Evolutionary conservation across 2,888 invertebrate genomes (phyloP).

Genomic region (Cetonia aurata): DNA sequence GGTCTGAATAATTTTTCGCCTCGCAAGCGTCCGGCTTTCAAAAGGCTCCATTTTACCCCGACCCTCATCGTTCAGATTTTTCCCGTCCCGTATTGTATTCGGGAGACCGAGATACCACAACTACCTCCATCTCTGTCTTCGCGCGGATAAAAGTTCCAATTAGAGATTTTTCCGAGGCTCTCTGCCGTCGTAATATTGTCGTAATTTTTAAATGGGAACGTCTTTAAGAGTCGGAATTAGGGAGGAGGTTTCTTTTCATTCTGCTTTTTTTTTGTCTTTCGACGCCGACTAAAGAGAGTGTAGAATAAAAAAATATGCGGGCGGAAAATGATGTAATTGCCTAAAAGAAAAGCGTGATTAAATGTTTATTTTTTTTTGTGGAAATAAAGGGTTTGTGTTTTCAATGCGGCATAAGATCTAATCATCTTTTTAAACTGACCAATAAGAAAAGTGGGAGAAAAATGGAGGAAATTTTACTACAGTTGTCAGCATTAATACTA

Average conservation of each 20-base stretch:
- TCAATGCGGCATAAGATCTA: too few species aligned
- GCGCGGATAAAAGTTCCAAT: conserved; percentile 36
- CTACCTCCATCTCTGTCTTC: conserved; percentile 13
- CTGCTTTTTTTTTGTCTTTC: conserved; percentile 1
- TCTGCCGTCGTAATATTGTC: conserved; percentile 38
- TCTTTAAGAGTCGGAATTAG: conserved; percentile 32
- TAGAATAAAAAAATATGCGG: conserved; percentile 19
- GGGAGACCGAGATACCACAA: background rate
- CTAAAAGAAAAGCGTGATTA: conserved; percentile 27
- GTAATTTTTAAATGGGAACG: conserved; percentile 32
- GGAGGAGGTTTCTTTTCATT: background rate
- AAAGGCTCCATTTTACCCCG: conserved; percentile 27
- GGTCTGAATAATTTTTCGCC: conserved; percentile 36
- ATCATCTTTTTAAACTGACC: too few species aligned
- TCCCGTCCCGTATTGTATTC: conserved; percentile 3
- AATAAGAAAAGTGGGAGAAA: too few species aligned
- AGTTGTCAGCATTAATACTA: too few species aligned
- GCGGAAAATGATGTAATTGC: conserved; percentile 32
- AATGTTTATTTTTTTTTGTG: conserved; percentile 30
- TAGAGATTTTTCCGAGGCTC: conserved; percentile 33
- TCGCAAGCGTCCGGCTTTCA: conserved; percentile 11
- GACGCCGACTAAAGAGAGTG: background rate
- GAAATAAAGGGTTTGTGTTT: background rate
- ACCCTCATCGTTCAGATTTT: conserved; percentile 19
- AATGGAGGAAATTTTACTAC: too few species aligned